A percentile compares a stretch with the other conserved stretches of the same genome.
phyloP scores from a whole-genome alignment of 1,140 invertebrate genomes.

The Aplysia californica region DNA sequence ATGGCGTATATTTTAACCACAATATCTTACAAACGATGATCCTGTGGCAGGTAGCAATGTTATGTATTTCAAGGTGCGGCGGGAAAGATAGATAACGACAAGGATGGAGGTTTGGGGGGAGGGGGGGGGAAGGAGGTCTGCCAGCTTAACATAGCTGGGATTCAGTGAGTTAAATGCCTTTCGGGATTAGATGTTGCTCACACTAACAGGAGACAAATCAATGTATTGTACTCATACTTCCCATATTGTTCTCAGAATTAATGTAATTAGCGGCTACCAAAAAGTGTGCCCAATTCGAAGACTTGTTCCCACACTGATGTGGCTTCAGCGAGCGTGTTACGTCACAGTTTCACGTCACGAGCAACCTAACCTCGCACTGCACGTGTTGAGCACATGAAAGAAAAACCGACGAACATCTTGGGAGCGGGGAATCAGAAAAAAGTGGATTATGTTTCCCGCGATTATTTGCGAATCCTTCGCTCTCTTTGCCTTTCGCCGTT shows the following conservation, averaged over 20 bases:
- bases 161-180: too few relatives aligned
- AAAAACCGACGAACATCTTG: conserved; percentile 13
- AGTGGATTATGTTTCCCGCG: conserved; percentile 8
- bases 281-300: not conserved
- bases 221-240: not conserved
- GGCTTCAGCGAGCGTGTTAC: not conserved
- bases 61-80: too few relatives aligned
- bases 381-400: conserved; percentile 3
- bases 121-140: too few relatives aligned
- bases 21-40: too few relatives aligned
- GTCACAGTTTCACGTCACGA: too few relatives aligned
- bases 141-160: too few relatives aligned
- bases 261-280: not conserved
- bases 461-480: not conserved
- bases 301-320: not conserved
- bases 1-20: too few relatives aligned
- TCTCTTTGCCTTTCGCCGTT: not conserved
- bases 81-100: too few relatives aligned
- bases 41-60: too few relatives aligned
- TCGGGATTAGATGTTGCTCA: not conserved
- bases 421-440: not conserved
- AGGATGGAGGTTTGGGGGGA: too few relatives aligned
- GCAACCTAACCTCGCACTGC: not conserved
- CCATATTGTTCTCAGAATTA: not conserved
- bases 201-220: not conserved